Evolutionary conservation across 2,888 invertebrate genomes (phyloP).

Genomic region (Marronus borbonicus): DNA sequence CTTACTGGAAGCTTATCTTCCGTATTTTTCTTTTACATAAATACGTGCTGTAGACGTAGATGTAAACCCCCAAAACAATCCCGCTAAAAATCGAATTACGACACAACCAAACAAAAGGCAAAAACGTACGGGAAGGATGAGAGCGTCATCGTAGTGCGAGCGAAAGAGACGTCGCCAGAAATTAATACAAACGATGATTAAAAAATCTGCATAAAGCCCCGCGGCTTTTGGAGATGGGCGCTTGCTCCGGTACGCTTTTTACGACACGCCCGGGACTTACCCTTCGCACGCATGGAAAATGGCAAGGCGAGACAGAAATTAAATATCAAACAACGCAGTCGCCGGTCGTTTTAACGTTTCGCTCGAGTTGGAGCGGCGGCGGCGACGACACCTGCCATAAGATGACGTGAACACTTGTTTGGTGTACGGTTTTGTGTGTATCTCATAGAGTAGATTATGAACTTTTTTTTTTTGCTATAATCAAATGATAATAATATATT

Average conservation of each 20-base stretch:
- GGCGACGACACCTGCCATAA: not conserved
- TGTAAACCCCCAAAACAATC: too few species aligned
- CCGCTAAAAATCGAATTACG: not conserved
- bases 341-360: constrained; percentile 54
- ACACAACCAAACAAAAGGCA: not conserved
- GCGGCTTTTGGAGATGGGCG: constrained; percentile 56
- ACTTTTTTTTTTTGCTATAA: too few species aligned
- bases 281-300: constrained; percentile 60
- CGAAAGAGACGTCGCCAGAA: constrained; percentile 58
- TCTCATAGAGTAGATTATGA: too few species aligned
- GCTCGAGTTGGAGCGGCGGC: constrained; percentile 34
- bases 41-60: too few species aligned
- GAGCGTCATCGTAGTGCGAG: not conserved
- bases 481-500: too few species aligned
- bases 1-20: too few species aligned
- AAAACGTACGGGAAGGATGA: not conserved
- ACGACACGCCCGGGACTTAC: constrained; percentile 59
- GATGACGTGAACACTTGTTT: constrained; percentile 1
- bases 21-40: too few species aligned
- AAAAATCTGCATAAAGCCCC: constrained; percentile 64
- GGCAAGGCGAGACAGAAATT: constrained; percentile 59
- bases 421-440: not conserved
- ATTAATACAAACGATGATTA: constrained; percentile 65
- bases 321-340: constrained; percentile 59
- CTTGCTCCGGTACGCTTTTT: constrained; percentile 53